Base-by-base conservation (phyloP, 2,888 invertebrate genomes). In the Polylopha cassiicola region DNA sequence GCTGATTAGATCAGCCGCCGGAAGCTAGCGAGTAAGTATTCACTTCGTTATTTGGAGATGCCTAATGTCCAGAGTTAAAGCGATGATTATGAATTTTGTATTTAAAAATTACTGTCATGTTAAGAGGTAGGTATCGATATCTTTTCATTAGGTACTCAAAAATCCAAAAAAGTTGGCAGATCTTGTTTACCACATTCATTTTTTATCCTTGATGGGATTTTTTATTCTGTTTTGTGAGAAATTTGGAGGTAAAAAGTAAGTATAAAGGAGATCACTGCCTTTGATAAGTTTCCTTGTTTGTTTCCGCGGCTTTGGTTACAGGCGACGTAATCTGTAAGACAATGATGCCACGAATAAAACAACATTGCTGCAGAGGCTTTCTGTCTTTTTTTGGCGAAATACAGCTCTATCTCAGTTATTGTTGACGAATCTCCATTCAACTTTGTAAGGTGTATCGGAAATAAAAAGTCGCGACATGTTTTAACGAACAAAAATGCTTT, bases 261-360 rank as follows among this genome's bases (percentile, higher is more conserved):
- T 27, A 30, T 16, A 29, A 34, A 26, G 39, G 41, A 30, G 29
- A 41, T 41, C 41, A 41, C 36, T 34, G 41, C 15, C 41, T 41
- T 36, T 41, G 41, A 41, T 41, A 36, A 41, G 34, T 36, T 41
- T 30, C 24, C 41, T 41, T 41, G 34, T 34, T 41, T 41, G 36
- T n/a, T n/a, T n/a, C n/a, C n/a, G n/a, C 30, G 24, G 34, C 34
- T 41, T 41, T 26, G 41, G 41, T 41, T 30, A 41, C 41, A 24
- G 34, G 28, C 11, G n/a, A 24, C 41, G 41, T 41, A 41, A 41
- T 41, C 41, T 41, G 23, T 14, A 30, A 36, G 41, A 41, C 41
- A 41, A 41, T 41, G 41, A 36, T 21, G 26, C 36, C 18, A 14
- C 9, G 36, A 41, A 41, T 36, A 30, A 34, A 36, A 41, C 24